phyloP scores from a whole-genome alignment of 2,113 vertebrate species.

The Numida meleagris region DNA sequence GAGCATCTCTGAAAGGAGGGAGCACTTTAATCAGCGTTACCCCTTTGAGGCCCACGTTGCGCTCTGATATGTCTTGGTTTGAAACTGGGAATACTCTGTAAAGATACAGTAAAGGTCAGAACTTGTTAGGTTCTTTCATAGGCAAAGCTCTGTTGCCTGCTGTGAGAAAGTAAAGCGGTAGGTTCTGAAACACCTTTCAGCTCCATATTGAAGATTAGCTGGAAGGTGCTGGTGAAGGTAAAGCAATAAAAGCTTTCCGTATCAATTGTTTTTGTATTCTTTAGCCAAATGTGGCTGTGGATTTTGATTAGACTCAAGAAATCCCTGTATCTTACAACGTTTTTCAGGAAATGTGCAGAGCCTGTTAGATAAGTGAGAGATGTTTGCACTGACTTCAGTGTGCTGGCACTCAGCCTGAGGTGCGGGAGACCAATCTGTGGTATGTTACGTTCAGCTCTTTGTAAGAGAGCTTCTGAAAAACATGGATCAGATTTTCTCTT shows the following conservation, averaged over 20 bases:
- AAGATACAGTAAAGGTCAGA: slow-evolving; percentile 40
- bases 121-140: slow-evolving; percentile 11
- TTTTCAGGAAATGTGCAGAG: not conserved
- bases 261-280: not conserved
- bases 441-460: accelerated
- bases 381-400: not conserved
- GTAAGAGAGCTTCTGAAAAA: not conserved
- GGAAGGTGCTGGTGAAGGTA: not conserved
- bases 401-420: not conserved
- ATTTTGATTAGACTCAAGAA: not conserved
- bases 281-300: not conserved
- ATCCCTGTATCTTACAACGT: not conserved
- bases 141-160: not conserved
- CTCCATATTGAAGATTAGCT: not conserved
- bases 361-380: not conserved
- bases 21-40: slow-evolving; percentile 47
- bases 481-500: accelerated
- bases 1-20: not conserved
- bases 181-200: not conserved
- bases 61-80: slow-evolving; percentile 50
- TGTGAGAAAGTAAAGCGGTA: not conserved
- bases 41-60: slow-evolving; percentile 3
- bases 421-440: not conserved
- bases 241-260: not conserved
- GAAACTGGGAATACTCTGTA: slow-evolving; percentile 48